Evolutionary conservation across 1,140 invertebrate genomes (phyloP).

Genomic region (Hirudo medicinalis): DNA sequence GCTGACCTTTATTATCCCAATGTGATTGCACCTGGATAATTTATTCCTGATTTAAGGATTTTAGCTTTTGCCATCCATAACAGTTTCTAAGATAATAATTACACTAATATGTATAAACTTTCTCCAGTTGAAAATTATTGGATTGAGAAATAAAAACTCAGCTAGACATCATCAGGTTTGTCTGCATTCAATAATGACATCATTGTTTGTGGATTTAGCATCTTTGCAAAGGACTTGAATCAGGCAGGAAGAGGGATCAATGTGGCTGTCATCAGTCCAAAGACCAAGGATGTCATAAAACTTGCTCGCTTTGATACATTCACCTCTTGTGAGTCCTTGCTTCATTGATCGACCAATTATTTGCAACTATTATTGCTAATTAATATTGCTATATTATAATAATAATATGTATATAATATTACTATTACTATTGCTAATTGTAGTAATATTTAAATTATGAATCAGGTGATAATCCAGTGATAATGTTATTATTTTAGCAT

Average conservation of each 20-base stretch:
- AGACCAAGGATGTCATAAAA: constrained; percentile 30
- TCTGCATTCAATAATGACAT: not conserved
- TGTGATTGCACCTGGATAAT: too few species aligned
- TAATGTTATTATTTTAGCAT: too few species aligned
- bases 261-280: constrained; percentile 38
- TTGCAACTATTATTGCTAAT: not conserved
- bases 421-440: not conserved
- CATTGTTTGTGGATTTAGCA: constrained; percentile 26
- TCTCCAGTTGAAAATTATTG: too few species aligned
- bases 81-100: too few species aligned
- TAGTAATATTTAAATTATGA: not conserved
- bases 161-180: not conserved
- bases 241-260: constrained; percentile 44
- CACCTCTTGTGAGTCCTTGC: constrained; percentile 33
- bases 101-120: too few species aligned
- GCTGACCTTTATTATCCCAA: too few species aligned
- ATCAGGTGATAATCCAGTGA: too few species aligned
- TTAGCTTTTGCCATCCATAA: too few species aligned
- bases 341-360: not conserved
- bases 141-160: too few species aligned
- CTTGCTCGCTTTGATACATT: constrained; percentile 43
- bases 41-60: too few species aligned
- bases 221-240: constrained; percentile 39
- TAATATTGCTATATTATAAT: not conserved
- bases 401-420: constrained; percentile 1